Base-by-base conservation (phyloP, 1,140 invertebrate species). In the Eufriesea mexicana region DNA sequence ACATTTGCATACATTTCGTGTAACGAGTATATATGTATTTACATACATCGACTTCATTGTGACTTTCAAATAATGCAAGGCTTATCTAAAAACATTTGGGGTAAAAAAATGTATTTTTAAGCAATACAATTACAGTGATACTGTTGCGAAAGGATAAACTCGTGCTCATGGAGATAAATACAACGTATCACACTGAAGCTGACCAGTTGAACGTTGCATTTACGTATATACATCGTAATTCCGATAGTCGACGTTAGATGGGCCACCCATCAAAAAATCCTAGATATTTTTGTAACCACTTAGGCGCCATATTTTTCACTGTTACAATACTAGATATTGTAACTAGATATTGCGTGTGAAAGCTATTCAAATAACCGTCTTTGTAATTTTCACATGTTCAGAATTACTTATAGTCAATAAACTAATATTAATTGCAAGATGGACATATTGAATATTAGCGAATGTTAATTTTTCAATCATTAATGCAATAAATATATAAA, bases 101-200 rank as follows among this genome's bases (percentile, higher is more conserved):
- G 54, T 23, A 35, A 49, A 75, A 51, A 75, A n/a, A 62, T 62
- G 23, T 59, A 62, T 49, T 49, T 62, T 49, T 23, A n/a, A 51
- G 47, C 45, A 49, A 23, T 64, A 64, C 42, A 76, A 76, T 64
- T 7, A 76, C 47, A 16, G 47, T 42, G 61, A 76, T 76, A 12
- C 47, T 47, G 28, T 76, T 66, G 23, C 62, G 59, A 76, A 76
- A 64, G 28, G 61, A 49, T 51, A 51, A 62, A 64, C 47, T 51
- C 2, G 6, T 1, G 10, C 57, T 35, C 20, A 45, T 23, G 12
- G 35, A 76, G 20, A 12, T 42, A 28, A 45, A 75, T 49, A 49
- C 0, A 9, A 9, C 8, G 5, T 14, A 16, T 23, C 59, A 64
- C 20, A 28, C 16, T 20, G 35, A 64, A 35, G 35, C 28, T 8